Evolutionary conservation across 2,797 vertebrate genomes (phyloP).

Genomic region (Lepilemur septentrionalis): DNA sequence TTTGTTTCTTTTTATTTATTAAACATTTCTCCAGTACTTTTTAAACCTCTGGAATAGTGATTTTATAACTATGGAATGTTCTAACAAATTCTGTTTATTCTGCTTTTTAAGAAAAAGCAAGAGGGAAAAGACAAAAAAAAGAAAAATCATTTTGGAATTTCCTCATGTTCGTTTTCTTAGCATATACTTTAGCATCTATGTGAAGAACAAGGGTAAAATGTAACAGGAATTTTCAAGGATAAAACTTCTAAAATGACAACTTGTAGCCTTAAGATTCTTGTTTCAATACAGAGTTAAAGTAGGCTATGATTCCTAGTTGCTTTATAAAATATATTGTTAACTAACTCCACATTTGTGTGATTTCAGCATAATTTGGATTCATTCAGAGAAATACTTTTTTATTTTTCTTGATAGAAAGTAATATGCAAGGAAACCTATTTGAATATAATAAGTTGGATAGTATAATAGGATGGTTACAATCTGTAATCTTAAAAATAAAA

Average conservation of each 20-base stretch:
- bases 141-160: background rate
- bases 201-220: background rate
- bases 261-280: background rate
- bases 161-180: background rate
- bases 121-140: background rate
- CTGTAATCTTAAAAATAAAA: slow-evolving; percentile 61
- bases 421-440: background rate
- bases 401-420: background rate
- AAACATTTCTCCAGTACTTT: background rate
- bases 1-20: background rate
- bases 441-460: background rate
- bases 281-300: background rate
- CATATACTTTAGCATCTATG: background rate
- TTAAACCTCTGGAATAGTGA: background rate
- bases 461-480: background rate
- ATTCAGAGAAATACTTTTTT: background rate
- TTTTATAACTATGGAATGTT: background rate
- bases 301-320: accelerated
- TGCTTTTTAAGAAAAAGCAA: background rate
- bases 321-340: background rate
- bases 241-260: background rate
- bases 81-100: background rate
- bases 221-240: background rate
- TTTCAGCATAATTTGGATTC: slow-evolving; percentile 12
- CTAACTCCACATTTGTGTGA: background rate